Conservation (phyloP, 2,888 invertebrate genomes). For the Tribolium freemani region DNA sequence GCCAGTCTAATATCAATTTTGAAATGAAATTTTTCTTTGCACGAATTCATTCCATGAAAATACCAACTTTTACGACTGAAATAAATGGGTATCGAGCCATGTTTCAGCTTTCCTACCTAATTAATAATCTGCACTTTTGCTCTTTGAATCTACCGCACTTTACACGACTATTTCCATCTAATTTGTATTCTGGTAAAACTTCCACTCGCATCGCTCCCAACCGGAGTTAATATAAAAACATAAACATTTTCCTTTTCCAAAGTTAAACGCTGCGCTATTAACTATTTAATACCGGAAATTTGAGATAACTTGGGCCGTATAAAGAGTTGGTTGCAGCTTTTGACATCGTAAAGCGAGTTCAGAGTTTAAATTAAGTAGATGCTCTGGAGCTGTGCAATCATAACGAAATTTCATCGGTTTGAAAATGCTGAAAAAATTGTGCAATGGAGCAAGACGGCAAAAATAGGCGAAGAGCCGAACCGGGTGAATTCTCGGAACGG, state of each 20-base stretch:
- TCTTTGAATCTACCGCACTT: background rate
- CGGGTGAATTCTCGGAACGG: slow-evolving; percentile 54
- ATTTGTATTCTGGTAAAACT: slow-evolving; percentile 14
- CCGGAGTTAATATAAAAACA: background rate
- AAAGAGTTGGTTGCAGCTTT: background rate
- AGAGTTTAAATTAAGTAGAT: slow-evolving; percentile 17
- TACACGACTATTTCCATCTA: slow-evolving; percentile 8
- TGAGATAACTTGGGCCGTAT: background rate
- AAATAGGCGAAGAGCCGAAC: slow-evolving; percentile 39
- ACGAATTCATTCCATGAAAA: too few species aligned
- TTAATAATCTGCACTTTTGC: background rate
- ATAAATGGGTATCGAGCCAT: background rate
- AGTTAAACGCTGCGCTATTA: slow-evolving; percentile 6
- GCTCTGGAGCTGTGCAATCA: background rate
- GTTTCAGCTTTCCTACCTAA: background rate
- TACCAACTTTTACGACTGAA: background rate
- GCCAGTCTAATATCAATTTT: too few species aligned
- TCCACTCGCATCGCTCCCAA: background rate
- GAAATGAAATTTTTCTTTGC: too few species aligned
- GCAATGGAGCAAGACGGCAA: slow-evolving; percentile 39
- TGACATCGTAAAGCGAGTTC: slow-evolving; percentile 1
- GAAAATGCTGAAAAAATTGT: slow-evolving; percentile 24
- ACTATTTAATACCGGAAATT: slow-evolving; percentile 5
- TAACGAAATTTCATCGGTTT: slow-evolving; percentile 9
- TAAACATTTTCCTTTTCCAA: slow-evolving; percentile 5